Evolutionary conservation across 2,113 vertebrate species (phyloP).

Genomic region (Benthochromis sp.): DNA sequence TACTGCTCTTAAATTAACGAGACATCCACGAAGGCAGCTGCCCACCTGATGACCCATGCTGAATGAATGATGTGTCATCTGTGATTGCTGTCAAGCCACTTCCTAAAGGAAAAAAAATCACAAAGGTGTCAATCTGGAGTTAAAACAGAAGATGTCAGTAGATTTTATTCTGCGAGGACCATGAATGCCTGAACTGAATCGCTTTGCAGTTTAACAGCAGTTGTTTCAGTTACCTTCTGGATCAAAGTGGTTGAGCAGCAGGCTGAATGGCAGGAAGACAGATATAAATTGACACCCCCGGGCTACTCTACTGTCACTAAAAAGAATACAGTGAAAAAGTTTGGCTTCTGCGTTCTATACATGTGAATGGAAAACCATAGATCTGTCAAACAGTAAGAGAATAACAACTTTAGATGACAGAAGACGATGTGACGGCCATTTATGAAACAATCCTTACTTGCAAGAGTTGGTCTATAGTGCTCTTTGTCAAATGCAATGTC

Average conservation of each 20-base stretch:
- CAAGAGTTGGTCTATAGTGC: neutral
- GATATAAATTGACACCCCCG: neutral
- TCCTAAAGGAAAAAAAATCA: neutral
- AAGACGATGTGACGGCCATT: neutral
- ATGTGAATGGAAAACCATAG: neutral
- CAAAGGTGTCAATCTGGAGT: neutral
- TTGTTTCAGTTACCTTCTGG: neutral
- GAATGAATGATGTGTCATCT: neutral
- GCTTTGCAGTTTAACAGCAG: neutral
- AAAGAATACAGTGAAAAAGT: neutral
- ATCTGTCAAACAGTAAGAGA: neutral
- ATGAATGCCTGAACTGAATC: neutral
- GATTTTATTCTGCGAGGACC: neutral
- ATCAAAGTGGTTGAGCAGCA: neutral
- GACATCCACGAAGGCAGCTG: neutral
- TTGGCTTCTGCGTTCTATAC: neutral
- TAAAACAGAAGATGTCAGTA: neutral
- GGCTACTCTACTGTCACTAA: neutral
- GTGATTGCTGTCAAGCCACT: neutral
- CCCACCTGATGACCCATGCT: neutral
- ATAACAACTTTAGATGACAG: neutral
- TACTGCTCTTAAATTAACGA: neutral
- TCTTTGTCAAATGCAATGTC: neutral
- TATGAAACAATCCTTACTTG: neutral
- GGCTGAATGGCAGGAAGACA: neutral